Evolutionary conservation across 2,797 vertebrate species (phyloP), one percentile per base, ranked within the genome.

Genomic region (Rhynchonycteris naso): DNA sequence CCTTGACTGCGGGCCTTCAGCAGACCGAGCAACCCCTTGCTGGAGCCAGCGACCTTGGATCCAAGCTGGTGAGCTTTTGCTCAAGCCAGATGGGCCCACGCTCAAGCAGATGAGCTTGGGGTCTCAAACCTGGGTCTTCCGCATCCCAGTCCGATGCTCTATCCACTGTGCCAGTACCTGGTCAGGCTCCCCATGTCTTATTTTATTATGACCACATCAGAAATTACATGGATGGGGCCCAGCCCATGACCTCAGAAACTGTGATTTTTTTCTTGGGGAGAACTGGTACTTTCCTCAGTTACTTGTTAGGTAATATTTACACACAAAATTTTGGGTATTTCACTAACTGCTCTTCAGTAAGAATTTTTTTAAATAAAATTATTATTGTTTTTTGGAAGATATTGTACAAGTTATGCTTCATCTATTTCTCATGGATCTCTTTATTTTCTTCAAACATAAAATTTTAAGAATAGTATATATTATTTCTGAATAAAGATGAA

Each of bases 211-310:
- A 35, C 72, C 69, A 56, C 74, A 58, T 19, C 65, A 81, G 52
- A 88, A 92, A 80, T 26, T 71, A 88, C 50, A 93, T 74, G 30
- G 82, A 47, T 88, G 86, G 88, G 26, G 16, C 24, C 33, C 14
- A 94, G 30, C 22, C 59, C 21, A 12, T 65, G 65, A 0, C 56
- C 72, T 86, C 30, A 30, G 12, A 84, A 54, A 76, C 35, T 61
- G 22, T 30, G 68, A 61, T 0, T 0, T 24, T 24, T 95, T 97
- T 84, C 65, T 97, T 93, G 87, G 54, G 61, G 61, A 80, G 38
- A 82, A 22, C 38, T 68, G n/a, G 6, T 79, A 85, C 87, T 96
- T 96, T 90, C 65, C 84, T 97, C 93, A 87, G 33, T 52, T 92
- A 92, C 90, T 97, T 58, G 65, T 80, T 86, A 86, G 26, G 26